A percentile compares a stretch with the other conserved stretches of the same genome.
phyloP scores from a whole-genome alignment of 2,113 vertebrate species.

The Pachycephala philippinensis region DNA sequence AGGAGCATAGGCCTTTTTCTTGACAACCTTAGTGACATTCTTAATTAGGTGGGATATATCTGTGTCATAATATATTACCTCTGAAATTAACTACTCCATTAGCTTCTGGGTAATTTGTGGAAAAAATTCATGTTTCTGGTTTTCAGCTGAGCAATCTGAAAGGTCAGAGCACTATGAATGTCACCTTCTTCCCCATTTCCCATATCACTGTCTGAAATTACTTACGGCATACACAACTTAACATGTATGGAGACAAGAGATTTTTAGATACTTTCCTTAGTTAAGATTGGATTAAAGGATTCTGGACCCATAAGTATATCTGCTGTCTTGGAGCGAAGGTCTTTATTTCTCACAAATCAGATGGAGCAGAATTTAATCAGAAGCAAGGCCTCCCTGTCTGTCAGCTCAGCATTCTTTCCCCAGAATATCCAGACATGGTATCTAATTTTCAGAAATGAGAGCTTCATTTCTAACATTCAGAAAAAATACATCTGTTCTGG shows the following conservation, averaged over 20 bases:
- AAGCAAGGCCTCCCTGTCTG: neutral
- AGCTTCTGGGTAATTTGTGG: neutral
- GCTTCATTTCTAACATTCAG: neutral
- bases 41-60: neutral
- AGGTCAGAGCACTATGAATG: neutral
- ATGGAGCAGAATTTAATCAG: neutral
- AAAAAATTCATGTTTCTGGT: neutral
- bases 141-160: neutral
- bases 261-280: neutral
- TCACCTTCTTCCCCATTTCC: neutral
- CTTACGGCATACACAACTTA: rapidly evolving
- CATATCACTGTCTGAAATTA: neutral
- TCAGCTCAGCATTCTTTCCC: neutral
- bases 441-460: neutral
- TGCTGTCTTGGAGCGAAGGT: neutral
- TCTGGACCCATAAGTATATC: neutral
- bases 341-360: neutral
- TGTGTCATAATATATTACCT: neutral
- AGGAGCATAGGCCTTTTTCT: neutral
- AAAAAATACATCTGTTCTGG: neutral
- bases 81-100: neutral
- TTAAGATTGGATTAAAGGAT: neutral
- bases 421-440: neutral
- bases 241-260: neutral
- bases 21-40: neutral